Base-by-base conservation (phyloP, 2,797 vertebrate species). In the Labeo calbasu region DNA sequence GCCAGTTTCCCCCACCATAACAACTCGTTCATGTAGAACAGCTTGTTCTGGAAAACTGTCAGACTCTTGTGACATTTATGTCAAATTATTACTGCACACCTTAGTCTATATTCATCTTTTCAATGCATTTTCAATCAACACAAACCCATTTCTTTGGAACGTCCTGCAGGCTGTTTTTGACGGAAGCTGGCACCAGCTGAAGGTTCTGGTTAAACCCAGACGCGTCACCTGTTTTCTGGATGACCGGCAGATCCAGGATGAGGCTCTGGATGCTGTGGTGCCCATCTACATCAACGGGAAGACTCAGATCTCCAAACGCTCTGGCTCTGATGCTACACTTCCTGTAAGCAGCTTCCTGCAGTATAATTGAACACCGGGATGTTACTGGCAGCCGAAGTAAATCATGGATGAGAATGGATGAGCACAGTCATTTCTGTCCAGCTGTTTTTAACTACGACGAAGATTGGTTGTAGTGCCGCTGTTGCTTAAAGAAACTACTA, bases 181-280 rank as follows among this genome's bases (percentile, higher is more conserved):
- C 86, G 95, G 92, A 73, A 90, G 90, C 68, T 96, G 95, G 95
- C 96, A 96, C 88, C 96, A 96, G 89, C 89, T 96, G 83, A 96
- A 95, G 89, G 83, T 96, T 43, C 85, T 95, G 57, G 93, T 96
- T 51, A 90, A 91, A 63, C 92, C 91, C 10, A 86, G 13, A 5
- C 88, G 87, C 23, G 90, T 94, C 15, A 80, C 86, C 36, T 59
- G 91, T 87, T 96, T 93, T 85, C 90, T 96, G 3, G 95, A 96
- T 4, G 95, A 94, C 61, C 43, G 87, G 15, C 68, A 53, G 17
- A 90, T 96, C 46, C 91, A 92, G 77, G 92, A 93, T 61, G 55
- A 79, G 5, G 25, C 4, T 19, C 71, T 96, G 84, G 87, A 94
- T 3, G 89, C 92, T 0, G 91, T 89, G 75, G 91, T 94, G 55